Evolutionary conservation across 2,113 vertebrate species (phyloP).

Genomic region (Isurus oxyrinchus): DNA sequence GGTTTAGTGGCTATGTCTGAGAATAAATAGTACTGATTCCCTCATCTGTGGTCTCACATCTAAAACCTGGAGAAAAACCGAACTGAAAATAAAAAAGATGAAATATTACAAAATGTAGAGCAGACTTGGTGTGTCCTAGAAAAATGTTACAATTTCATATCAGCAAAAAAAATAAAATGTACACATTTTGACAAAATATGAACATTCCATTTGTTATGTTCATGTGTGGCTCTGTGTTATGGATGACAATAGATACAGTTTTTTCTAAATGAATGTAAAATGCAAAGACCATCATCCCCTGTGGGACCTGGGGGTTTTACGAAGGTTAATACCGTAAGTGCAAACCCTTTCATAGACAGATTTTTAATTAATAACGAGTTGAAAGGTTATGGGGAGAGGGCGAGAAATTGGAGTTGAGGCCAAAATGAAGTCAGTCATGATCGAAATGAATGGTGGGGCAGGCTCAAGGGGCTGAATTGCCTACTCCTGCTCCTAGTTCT

Average conservation of each 20-base stretch:
- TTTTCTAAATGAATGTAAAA: neutral
- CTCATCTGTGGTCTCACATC: slow-evolving; percentile 28
- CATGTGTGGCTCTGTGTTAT: neutral
- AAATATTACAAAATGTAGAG: slow-evolving; percentile 33
- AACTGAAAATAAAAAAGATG: slow-evolving; percentile 21
- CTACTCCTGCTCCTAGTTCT: too few species aligned
- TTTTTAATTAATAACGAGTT: too few species aligned
- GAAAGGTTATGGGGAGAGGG: too few species aligned
- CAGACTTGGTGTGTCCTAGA: slow-evolving; percentile 26
- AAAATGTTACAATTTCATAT: slow-evolving; percentile 18
- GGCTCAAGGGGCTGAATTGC: too few species aligned
- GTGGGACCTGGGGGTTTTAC: too few species aligned
- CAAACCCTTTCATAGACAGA: neutral
- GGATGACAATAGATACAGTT: neutral
- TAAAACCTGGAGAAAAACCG: slow-evolving; percentile 36
- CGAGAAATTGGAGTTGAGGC: too few species aligned
- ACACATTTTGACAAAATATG: slow-evolving; percentile 34
- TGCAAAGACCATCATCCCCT: neutral
- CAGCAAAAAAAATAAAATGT: slow-evolving; percentile 25
- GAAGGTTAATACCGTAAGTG: neutral
- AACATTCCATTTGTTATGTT: neutral
- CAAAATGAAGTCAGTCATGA: too few species aligned
- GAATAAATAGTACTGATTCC: slow-evolving; percentile 28
- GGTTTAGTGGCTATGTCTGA: slow-evolving; percentile 35
- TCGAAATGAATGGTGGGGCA: too few species aligned